These are phyloP conservation scores for Tympanuchus pallidicinctus DNA, from an alignment of 2,113 vertebrate species.

Conservation along the genomic window DNA sequence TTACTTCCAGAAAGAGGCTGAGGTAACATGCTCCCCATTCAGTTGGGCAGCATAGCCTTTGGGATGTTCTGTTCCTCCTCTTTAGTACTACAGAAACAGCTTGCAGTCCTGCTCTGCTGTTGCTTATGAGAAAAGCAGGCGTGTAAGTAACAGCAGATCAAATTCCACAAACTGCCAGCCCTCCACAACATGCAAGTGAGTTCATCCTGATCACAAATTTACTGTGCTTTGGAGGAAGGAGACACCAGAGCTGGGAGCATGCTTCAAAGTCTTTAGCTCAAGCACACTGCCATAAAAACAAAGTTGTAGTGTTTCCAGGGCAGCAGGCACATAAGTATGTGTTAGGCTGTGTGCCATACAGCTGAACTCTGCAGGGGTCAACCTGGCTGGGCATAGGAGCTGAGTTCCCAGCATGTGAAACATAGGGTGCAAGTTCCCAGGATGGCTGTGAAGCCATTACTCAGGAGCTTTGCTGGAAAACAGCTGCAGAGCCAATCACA, in stretches of 20 bases:
- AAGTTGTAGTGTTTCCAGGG: accelerated
- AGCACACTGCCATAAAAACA: neutral
- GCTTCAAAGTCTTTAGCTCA: neutral
- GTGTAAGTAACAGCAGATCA: neutral
- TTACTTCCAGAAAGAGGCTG: neutral
- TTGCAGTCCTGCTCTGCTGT: neutral
- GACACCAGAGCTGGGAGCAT: neutral
- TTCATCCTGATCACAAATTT: neutral
- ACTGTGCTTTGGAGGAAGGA: neutral
- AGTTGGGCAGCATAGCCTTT: neutral
- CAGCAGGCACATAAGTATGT: neutral
- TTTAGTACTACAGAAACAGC: neutral
- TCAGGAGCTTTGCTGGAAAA: neutral
- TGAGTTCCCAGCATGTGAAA: neutral
- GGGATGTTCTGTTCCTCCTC: neutral
- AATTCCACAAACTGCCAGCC: neutral
- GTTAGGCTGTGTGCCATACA: neutral
- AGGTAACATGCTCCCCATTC: neutral
- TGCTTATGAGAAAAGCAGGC: neutral
- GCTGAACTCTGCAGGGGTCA: neutral
- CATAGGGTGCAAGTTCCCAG: neutral
- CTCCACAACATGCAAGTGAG: neutral
- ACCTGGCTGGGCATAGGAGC: accelerated
- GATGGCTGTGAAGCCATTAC: neutral
- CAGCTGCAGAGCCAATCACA: neutral